These are phyloP conservation scores for Cossypha dichroa DNA, from an alignment of 2,797 vertebrate genomes.

Conservation along the genomic window DNA sequence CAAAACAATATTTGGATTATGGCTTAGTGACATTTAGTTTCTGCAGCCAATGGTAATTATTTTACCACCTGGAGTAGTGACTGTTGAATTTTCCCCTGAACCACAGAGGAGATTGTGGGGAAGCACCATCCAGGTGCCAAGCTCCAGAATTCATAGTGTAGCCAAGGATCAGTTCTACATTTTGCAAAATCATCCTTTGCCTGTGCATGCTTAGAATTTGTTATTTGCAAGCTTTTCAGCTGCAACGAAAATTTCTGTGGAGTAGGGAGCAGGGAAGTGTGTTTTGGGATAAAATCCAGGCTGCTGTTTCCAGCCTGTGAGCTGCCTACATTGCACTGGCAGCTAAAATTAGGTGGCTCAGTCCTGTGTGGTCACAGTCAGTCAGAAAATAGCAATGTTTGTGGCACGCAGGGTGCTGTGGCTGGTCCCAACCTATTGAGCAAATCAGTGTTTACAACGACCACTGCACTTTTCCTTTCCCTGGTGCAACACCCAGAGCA, in stretches of 20 bases:
- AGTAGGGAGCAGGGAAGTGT: neutral
- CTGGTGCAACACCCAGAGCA: neutral
- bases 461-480: neutral
- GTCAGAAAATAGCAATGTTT: constrained; percentile 2
- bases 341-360: neutral
- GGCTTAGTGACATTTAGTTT: neutral
- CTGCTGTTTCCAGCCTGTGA: neutral
- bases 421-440: neutral
- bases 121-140: neutral
- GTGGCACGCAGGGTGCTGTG: neutral
- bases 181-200: neutral
- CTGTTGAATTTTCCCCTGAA: neutral
- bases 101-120: neutral
- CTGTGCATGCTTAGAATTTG: fast-evolving
- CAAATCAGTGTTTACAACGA: neutral
- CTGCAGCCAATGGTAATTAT: neutral
- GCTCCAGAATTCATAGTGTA: neutral
- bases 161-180: neutral
- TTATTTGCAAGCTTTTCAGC: neutral
- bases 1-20: neutral
- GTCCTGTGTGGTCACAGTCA: neutral
- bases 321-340: neutral
- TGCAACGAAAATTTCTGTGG: neutral
- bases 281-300: neutral
- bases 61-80: neutral